Evolutionary conservation across 2,888 invertebrate species (phyloP), one percentile per base, ranked within the genome.

Genomic region (Harpalus rufipes): DNA sequence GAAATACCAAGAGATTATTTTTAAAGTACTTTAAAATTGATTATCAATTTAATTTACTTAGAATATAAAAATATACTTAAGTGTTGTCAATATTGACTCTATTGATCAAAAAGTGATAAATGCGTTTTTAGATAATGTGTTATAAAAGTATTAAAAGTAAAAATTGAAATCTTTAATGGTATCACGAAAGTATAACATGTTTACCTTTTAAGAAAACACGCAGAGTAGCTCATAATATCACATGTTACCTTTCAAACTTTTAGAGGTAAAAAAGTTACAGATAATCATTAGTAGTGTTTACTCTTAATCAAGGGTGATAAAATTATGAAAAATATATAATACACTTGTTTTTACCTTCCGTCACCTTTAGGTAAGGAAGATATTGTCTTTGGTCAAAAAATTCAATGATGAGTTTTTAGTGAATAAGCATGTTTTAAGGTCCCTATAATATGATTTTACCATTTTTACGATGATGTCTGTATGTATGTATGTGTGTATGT

Each of bases 91-190:
- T 68, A 68, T 68, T 68, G 12, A 68, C 68, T 32, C 32, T 10
- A 25, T 25, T 25, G 25, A 63, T 32, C 7, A 25, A n/a, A 14
- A 7, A 68, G 6, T 39, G 68, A 68, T 68, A 68, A 68, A 68
- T 68, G 68, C 68, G 41, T 14, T 39, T 68, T 39, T 68, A 65
- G 65, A 65, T 65, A 65, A 65, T 61, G 61, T 16, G 18, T 7
- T 18, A 25, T 32, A 39, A 65, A 65, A 32, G 1, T 32, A 32
- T 32, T 32, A 32, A 32, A 21, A 65, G 65, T 32, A 14, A 59
- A 21, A 25, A 63, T 25, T 21, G 1, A 25, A 63, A 5, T 63
- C 12, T 2, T 63, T 18, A 14, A 63, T 63, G 63, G 1, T 18
- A 63, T 32, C 65, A 65, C 65, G 65, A 65, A 32, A n/a, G 25